These are phyloP conservation scores for Philaethria dido DNA, from an alignment of 2,888 invertebrate genomes.

Conservation along the genomic window DNA sequence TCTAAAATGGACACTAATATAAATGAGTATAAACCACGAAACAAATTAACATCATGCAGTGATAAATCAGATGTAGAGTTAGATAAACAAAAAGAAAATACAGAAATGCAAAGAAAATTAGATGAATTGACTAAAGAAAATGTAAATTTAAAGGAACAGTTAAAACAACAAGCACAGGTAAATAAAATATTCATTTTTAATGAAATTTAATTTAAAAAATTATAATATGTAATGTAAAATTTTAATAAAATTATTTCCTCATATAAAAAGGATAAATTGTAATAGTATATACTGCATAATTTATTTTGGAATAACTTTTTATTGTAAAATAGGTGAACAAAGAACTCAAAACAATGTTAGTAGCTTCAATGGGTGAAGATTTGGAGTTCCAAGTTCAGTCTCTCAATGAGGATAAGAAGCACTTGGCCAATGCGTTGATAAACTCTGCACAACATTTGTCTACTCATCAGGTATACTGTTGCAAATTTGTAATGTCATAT, in stretches of 20 bases:
- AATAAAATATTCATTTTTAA: not conserved
- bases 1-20: slow-evolving; percentile 87
- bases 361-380: slow-evolving; percentile 98
- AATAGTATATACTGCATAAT: not conserved
- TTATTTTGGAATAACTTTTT: not conserved
- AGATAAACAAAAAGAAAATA: slow-evolving; percentile 69
- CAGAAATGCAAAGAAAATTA: slow-evolving; percentile 84
- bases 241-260: not conserved
- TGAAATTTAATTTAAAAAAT: not conserved
- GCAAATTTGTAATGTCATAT: not conserved
- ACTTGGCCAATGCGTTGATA: slow-evolving; percentile 92
- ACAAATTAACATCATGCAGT: slow-evolving; percentile 64
- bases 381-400: slow-evolving; percentile 94
- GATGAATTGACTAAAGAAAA: slow-evolving; percentile 87
- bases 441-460: slow-evolving; percentile 93
- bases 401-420: slow-evolving; percentile 95
- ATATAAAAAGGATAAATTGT: not conserved
- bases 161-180: slow-evolving; percentile 93
- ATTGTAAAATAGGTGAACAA: slow-evolving; percentile 88
- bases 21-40: slow-evolving; percentile 82
- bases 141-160: slow-evolving; percentile 88
- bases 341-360: slow-evolving; percentile 95
- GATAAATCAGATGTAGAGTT: slow-evolving; percentile 58
- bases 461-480: slow-evolving; percentile 87
- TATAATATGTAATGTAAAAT: no score